phyloP scores from a whole-genome alignment of 2,888 invertebrate species.

The Nowickia ferox region DNA sequence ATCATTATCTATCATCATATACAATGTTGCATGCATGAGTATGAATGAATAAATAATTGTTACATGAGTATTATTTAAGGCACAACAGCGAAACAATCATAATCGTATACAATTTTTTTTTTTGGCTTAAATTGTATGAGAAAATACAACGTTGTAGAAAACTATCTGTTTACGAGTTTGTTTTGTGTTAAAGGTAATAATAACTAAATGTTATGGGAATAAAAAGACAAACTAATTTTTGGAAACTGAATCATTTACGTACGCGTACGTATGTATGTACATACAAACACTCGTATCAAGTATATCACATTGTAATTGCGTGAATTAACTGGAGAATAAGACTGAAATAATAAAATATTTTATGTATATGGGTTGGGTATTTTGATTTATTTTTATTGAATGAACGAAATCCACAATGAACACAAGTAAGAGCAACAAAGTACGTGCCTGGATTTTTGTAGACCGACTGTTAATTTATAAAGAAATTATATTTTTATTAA shows the following conservation, averaged over 20 bases:
- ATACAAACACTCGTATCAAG: background rate
- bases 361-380: slow-evolving; percentile 63
- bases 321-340: slow-evolving; percentile 60
- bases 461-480: slow-evolving; percentile 49
- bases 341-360: slow-evolving; percentile 31
- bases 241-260: slow-evolving; percentile 37
- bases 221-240: slow-evolving; percentile 40
- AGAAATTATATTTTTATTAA: slow-evolving; percentile 47
- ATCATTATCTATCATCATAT: slow-evolving; percentile 65
- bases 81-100: slow-evolving; percentile 8
- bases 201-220: slow-evolving; percentile 60
- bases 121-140: slow-evolving; percentile 12
- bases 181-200: slow-evolving; percentile 56
- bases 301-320: slow-evolving; percentile 52
- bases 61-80: slow-evolving; percentile 38
- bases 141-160: slow-evolving; percentile 8
- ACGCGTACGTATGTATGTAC: background rate
- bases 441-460: slow-evolving; percentile 53
- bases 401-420: slow-evolving; percentile 36
- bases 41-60: slow-evolving; percentile 27
- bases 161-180: slow-evolving; percentile 28
- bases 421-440: slow-evolving; percentile 5
- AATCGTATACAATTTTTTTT: background rate
- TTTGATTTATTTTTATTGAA: slow-evolving; percentile 70
- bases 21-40: slow-evolving; percentile 17